Base-by-base conservation (phyloP, 2,797 vertebrate genomes). In the Hypotaenidia philippensis region DNA sequence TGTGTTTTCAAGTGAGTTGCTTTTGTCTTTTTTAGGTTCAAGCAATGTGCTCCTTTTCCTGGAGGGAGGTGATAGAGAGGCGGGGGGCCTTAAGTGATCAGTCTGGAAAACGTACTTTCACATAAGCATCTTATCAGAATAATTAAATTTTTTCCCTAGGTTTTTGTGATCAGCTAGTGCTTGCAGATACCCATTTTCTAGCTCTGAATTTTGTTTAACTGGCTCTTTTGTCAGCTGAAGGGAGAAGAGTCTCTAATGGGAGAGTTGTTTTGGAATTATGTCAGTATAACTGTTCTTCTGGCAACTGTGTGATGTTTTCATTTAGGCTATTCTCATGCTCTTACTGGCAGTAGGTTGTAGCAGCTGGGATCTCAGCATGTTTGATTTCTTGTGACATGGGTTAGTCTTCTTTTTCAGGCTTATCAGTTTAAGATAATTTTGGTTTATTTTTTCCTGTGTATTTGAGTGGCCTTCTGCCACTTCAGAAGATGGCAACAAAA, bases 261-360 rank as follows among this genome's bases (percentile, higher is more conserved):
- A 91, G 70, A 63, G 40, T 3, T 41, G 79, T 65, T 85, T 84
- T 94, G 64, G 55, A 95, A 82, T 59, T 29, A 13, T 76, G 47
- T 89, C 66, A 95, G 52, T 93, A 5, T 85, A 90, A 88, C 61
- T 90, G 63, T 83, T 93, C 72, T 94, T 94, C 94, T 95, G 94
- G 93, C 93, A 94, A 63, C 55, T 89, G 47, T 2, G 1, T 0
- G 14, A 49, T 97, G 80, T 92, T 95, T 96, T 93, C 85, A 56
- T 96, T 94, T 88, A 78, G 41, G 13, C 22, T 82, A 45, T 95
- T 96, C 88, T 93, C 44, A 7, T 94, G 77, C 78, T 88, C 90
- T 94, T 84, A 56, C 59, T 93, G 92, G 83, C 92, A 93, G 47
- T 72, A 84, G 83, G 34, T 66, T 87, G 36, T 50, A 94, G 88